Percentiles rank a stretch among this genome's conserved stretches.
Evolutionary conservation across 2,797 vertebrate genomes (phyloP).

Genomic region (Acipenser transmontanus): DNA sequence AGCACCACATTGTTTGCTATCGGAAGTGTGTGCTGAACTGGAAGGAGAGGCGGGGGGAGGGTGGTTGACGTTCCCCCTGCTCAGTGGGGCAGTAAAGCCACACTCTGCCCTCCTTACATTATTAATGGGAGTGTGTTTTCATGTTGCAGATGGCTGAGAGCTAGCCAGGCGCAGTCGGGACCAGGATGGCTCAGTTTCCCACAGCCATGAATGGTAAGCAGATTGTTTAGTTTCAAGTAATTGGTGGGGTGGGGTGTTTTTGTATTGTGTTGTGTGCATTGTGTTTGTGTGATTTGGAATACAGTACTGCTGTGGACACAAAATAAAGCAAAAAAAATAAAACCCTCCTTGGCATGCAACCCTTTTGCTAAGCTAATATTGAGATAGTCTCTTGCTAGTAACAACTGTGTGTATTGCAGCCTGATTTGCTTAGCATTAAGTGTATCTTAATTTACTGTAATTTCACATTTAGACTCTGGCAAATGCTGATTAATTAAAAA

Average conservation of each 20-base stretch:
- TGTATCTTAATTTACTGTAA: too few species aligned
- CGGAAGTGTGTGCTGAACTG: slow-evolving; percentile 29
- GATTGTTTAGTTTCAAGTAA: slow-evolving; percentile 3
- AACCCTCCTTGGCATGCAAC: not conserved
- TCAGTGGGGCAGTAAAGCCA: slow-evolving; percentile 22
- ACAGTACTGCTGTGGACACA: not conserved
- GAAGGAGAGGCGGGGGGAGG: slow-evolving; percentile 20
- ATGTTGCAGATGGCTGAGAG: slow-evolving; percentile 82
- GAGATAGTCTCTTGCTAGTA: not conserved
- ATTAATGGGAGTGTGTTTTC: slow-evolving; percentile 53
- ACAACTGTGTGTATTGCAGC: not conserved
- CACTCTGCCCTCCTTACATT: slow-evolving; percentile 48
- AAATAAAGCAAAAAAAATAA: not conserved
- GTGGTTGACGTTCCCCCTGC: slow-evolving; percentile 29
- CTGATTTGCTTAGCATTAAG: not conserved
- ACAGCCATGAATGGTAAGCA: slow-evolving; percentile 81
- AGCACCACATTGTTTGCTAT: slow-evolving; percentile 38
- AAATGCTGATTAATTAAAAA: too few species aligned
- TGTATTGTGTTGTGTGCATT: not conserved
- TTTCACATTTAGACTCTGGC: too few species aligned
- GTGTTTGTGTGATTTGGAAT: not conserved
- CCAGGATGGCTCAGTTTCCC: slow-evolving; percentile 62
- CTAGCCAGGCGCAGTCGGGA: slow-evolving; percentile 61
- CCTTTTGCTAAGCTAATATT: not conserved
- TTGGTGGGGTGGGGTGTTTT: not conserved